Conservation (phyloP, 2,888 invertebrate genomes). For the Conchocele bisecta region DNA sequence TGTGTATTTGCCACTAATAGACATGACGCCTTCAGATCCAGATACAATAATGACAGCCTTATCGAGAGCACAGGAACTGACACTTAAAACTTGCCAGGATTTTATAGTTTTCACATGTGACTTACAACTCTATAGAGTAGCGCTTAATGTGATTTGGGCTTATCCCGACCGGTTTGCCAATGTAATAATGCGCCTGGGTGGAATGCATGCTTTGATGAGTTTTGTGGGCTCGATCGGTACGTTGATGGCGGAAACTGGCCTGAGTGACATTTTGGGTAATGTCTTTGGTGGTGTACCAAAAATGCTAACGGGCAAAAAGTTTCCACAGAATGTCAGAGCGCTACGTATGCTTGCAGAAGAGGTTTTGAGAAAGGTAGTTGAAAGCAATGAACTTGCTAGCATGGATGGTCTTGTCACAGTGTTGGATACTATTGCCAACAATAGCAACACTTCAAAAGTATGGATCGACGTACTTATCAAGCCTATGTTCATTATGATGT, state of each 20-base stretch:
- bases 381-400: background rate
- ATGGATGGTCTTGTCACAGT: slow-evolving; percentile 30
- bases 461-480: slow-evolving; percentile 59
- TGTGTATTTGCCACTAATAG: slow-evolving; percentile 49
- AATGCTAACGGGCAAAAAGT: slow-evolving; percentile 61
- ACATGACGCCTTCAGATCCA: slow-evolving; percentile 47
- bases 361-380: slow-evolving; percentile 9
- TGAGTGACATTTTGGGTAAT: slow-evolving; percentile 50
- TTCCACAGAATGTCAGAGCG: slow-evolving; percentile 42
- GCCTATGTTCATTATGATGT: slow-evolving; percentile 58
- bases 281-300: slow-evolving; percentile 57
- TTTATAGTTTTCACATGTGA: slow-evolving; percentile 46
- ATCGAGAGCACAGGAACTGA: slow-evolving; percentile 11
- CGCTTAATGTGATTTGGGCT: slow-evolving; percentile 51
- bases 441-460: slow-evolving; percentile 20
- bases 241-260: slow-evolving; percentile 59
- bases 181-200: slow-evolving; percentile 55
- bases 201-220: slow-evolving; percentile 66
- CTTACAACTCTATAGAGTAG: slow-evolving; percentile 57
- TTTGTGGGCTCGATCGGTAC: slow-evolving; percentile 56
- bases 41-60: slow-evolving; percentile 53
- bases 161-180: slow-evolving; percentile 43
- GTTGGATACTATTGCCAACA: slow-evolving; percentile 18
- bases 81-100: slow-evolving; percentile 22
- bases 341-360: slow-evolving; percentile 40